Percentiles rank a stretch among this genome's conserved stretches.
Evolutionary conservation across 2,113 vertebrate genomes (phyloP).

Genomic region (Myotis brandtii): DNA sequence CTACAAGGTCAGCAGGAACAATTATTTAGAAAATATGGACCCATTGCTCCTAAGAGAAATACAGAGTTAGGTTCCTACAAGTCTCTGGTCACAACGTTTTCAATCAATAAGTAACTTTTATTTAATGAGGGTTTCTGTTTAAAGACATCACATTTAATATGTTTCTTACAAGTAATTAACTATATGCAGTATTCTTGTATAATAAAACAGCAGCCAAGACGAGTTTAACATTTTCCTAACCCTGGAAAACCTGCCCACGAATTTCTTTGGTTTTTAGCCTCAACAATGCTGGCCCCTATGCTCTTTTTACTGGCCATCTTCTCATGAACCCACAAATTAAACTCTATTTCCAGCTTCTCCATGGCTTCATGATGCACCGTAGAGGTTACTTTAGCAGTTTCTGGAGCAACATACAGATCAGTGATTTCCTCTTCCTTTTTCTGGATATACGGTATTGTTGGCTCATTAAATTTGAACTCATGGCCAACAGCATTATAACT

Average conservation of each 20-base stretch:
- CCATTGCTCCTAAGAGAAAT: neutral
- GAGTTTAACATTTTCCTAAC: neutral
- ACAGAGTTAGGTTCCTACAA: neutral
- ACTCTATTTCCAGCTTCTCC: neutral
- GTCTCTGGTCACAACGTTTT: conserved; percentile 25
- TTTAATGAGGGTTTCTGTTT: conserved; percentile 24
- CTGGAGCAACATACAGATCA: neutral
- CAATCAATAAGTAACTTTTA: neutral
- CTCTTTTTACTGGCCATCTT: neutral
- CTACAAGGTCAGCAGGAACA: neutral
- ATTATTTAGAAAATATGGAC: conserved; percentile 18
- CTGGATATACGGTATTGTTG: neutral
- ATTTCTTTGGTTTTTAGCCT: neutral
- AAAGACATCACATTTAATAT: neutral
- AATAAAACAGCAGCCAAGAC: conserved; percentile 4
- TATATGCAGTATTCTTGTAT: neutral
- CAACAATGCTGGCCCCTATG: neutral
- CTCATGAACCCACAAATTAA: neutral
- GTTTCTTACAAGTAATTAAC: neutral
- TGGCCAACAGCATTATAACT: neutral
- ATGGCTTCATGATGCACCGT: neutral
- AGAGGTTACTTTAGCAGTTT: neutral
- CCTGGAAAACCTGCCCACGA: neutral
- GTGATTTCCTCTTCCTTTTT: neutral
- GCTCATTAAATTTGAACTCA: conserved; percentile 1